Conservation (phyloP, 2,888 invertebrate genomes). For the Papilio demoleus region DNA sequence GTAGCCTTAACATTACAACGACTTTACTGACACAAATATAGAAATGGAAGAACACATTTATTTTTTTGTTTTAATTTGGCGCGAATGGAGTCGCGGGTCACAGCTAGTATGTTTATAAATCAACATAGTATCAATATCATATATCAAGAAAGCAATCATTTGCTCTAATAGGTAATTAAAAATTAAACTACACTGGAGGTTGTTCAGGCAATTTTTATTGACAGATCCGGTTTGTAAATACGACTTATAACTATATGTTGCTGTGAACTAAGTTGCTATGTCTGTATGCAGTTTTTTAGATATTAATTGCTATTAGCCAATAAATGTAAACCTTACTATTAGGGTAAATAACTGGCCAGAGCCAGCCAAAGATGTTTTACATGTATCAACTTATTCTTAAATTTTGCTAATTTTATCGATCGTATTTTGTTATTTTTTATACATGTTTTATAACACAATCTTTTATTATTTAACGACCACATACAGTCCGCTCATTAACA, state of each 20-base stretch:
- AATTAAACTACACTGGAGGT: conserved; percentile 17
- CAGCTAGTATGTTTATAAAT: conserved; percentile 36
- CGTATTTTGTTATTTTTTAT: too few relatives aligned
- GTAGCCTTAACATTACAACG: too few relatives aligned
- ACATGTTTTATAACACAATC: too few relatives aligned
- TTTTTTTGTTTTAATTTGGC: not conserved
- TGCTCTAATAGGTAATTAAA: conserved; percentile 31
- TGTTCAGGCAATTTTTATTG: conserved; percentile 28
- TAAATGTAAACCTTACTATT: not conserved
- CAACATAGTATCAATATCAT: conserved; percentile 40
- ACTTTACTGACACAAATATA: too few relatives aligned
- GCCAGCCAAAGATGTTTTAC: too few relatives aligned
- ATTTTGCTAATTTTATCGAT: too few relatives aligned
- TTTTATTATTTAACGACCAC: too few relatives aligned
- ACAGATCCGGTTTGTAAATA: conserved; percentile 9
- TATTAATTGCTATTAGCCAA: conserved; percentile 6
- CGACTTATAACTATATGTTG: not conserved
- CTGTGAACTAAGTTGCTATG: conserved; percentile 6
- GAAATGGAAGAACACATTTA: too few relatives aligned
- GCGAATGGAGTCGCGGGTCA: not conserved
- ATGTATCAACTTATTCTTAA: too few relatives aligned
- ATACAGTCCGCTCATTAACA: too few relatives aligned
- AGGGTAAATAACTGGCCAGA: not conserved
- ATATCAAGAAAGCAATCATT: conserved; percentile 38
- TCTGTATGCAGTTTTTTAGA: not conserved